Base-by-base conservation (phyloP, 1,140 invertebrate species). In the Drosophila insularis region DNA sequence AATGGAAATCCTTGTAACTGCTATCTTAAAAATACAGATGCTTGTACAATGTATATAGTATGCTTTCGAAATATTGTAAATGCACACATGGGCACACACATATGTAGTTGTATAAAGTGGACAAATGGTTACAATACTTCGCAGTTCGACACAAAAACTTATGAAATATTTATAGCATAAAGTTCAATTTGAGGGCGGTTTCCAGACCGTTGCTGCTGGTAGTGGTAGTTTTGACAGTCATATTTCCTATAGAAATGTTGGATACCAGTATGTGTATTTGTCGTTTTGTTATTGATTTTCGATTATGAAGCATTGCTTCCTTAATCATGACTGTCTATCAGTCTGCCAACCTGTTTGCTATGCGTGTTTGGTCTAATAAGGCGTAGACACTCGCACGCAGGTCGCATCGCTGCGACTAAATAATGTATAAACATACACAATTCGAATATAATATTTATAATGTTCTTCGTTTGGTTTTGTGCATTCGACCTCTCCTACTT, bases 341-440 rank as follows among this genome's bases (percentile, higher is more conserved):
- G 35, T 19, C 21, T 70, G 43, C 75, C 80, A 84, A 89, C 84
- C 84, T 89, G 84, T 89, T 89, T 74, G 84, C 68, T 76, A 46
- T 87, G 73, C 84, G 80, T 74, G 76, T 77, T 19, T 87, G 61
- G 67, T 55, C 72, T 89, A 89, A 82, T 74, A 77, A 82, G 62
- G 58, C 62, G 66, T 59, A 63, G 71, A 63, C 63, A 50, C 54
- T 68, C 46, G 59, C 46, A n/a, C 66, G 27, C 32, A 31, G 43
- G 31, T 63, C 23, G 14, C 40, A 8, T 1, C 31, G 35, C 11
- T 6, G 40, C 11, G 23, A n/a, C 58, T 78, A 11, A 78, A 78
- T 78, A 68, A 78, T 78, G 50, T 43, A 78, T 56, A 23, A 23
- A 27, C 27, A 27, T 27, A 27, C 27, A 27, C 27, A 35, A 35